phyloP scores from a whole-genome alignment of 2,113 vertebrate genomes.

The Hypocryptadius cinnamomeus region DNA sequence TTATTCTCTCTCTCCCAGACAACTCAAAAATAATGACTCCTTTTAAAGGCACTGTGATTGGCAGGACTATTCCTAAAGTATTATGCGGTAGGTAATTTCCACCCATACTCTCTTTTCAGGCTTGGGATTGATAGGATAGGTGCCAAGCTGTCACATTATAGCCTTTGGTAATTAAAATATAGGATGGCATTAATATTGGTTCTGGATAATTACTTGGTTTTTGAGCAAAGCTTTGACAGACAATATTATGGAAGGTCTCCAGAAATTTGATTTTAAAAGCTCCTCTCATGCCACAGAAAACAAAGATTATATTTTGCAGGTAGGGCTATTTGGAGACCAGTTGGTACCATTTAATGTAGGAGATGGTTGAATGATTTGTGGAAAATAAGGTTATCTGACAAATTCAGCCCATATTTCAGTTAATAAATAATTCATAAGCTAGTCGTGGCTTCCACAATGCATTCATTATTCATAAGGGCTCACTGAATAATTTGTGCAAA shows the following conservation, averaged over 20 bases:
- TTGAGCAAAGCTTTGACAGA: not conserved
- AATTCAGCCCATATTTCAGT: slow-evolving; percentile 35
- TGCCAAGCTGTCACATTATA: slow-evolving; percentile 9
- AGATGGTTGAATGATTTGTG: slow-evolving; percentile 47
- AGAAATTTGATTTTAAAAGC: not conserved
- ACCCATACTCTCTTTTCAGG: not conserved
- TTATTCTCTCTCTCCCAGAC: not conserved
- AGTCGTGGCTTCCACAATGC: slow-evolving; percentile 21
- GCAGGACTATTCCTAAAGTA: not conserved
- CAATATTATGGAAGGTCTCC: not conserved
- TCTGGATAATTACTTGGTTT: slow-evolving; percentile 22
- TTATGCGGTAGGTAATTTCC: not conserved
- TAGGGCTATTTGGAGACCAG: not conserved
- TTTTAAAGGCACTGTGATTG: slow-evolving; percentile 21
- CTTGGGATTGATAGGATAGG: not conserved
- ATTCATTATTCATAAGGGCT: slow-evolving; percentile 52
- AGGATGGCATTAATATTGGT: not conserved
- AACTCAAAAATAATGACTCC: slow-evolving; percentile 17
- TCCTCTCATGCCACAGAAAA: not conserved
- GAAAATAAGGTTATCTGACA: slow-evolving; percentile 56
- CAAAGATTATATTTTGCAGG: slow-evolving; percentile 8
- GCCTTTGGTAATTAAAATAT: slow-evolving; percentile 27
- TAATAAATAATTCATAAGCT: slow-evolving; percentile 54
- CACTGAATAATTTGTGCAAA: slow-evolving; percentile 55
- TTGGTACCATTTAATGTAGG: slow-evolving; percentile 25